phyloP scores from a whole-genome alignment of 2,113 vertebrate species.

The Stictonetta naevosa region DNA sequence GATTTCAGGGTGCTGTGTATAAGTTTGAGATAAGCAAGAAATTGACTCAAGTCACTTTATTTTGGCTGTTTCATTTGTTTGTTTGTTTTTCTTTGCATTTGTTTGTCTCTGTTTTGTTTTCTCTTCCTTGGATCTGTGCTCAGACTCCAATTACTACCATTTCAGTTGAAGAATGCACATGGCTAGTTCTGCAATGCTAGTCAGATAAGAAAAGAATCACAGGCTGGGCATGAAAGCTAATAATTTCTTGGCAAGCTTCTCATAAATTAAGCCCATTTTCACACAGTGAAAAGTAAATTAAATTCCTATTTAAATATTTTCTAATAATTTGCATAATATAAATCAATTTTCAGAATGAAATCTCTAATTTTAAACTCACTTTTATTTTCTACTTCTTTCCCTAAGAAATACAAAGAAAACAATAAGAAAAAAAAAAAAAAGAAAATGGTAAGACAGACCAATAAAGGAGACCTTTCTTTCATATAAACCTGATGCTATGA shows the following conservation, averaged over 20 bases:
- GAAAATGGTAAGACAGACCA: background rate
- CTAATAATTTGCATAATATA: background rate
- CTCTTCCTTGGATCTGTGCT: background rate
- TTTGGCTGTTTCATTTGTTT: background rate
- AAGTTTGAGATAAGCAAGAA: background rate
- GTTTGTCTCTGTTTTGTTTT: background rate
- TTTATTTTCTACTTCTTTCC: background rate
- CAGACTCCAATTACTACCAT: background rate
- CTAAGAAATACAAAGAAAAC: background rate
- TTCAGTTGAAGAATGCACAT: background rate
- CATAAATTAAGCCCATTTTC: background rate
- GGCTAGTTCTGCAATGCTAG: background rate
- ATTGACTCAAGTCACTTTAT: background rate
- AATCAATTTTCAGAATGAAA: background rate
- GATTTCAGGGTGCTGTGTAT: background rate
- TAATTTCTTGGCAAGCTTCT: background rate
- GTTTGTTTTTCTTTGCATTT: too few relatives aligned
- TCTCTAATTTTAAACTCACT: background rate
- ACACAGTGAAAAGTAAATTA: background rate
- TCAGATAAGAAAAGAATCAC: background rate
- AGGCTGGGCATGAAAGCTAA: background rate
- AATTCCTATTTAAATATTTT: background rate
- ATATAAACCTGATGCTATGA: background rate
- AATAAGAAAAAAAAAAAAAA: background rate
- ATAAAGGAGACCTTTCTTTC: background rate